Percentiles rank a stretch among this genome's conserved stretches.
Conservation (phyloP, 1,140 invertebrate species). For the Chymomyza costata region DNA sequence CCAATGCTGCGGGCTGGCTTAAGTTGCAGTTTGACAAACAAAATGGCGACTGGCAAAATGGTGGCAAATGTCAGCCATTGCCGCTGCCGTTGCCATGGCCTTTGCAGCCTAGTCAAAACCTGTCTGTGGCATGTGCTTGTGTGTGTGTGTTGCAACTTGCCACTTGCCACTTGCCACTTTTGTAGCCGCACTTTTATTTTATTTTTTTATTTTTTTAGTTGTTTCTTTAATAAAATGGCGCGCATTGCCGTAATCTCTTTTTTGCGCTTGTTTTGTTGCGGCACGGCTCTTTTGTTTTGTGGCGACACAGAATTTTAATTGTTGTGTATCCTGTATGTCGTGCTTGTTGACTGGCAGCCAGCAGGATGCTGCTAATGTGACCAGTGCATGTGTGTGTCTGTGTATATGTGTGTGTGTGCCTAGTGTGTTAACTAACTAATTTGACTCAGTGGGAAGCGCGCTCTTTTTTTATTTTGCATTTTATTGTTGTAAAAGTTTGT, state of each 20-base stretch:
- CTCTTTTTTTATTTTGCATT: constrained; percentile 50
- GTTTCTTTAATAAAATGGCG: constrained; percentile 10
- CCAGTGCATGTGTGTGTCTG: no score
- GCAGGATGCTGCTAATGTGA: constrained; percentile 31
- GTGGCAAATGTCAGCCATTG: no score
- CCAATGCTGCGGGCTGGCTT: no score
- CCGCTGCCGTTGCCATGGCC: no score
- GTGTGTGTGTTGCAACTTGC: no score
- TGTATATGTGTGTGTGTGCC: no score
- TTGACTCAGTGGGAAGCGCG: constrained; percentile 58
- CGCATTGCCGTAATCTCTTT: constrained; percentile 17
- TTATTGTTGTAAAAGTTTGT: constrained; percentile 15
- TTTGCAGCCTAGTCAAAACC: no score
- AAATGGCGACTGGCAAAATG: no score
- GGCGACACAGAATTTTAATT: constrained; percentile 40
- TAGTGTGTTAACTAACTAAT: constrained; percentile 60
- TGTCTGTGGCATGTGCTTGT: no score
- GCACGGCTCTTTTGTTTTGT: background rate
- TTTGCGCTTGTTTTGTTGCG: background rate
- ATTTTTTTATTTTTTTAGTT: background rate
- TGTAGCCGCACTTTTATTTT: no score
- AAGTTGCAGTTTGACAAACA: no score
- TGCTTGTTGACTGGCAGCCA: background rate
- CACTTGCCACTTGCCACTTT: no score
- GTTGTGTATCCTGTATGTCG: constrained; percentile 17